Conservation (phyloP, 2,888 invertebrate species). For the Nephrotoma appendiculata region DNA sequence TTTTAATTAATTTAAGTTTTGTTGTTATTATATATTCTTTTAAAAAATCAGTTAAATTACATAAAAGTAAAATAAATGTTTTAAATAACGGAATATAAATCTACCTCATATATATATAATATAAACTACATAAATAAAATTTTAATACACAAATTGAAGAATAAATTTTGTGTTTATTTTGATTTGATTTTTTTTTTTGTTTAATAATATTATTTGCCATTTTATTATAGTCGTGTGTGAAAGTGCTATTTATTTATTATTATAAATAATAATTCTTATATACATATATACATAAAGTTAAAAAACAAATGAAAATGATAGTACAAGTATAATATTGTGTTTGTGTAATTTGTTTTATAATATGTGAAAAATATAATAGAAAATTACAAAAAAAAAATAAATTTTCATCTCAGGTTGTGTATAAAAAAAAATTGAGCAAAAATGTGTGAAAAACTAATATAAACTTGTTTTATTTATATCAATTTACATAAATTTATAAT, state of each 20-base stretch:
- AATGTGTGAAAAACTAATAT: constrained; percentile 1
- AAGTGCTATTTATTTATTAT: background rate
- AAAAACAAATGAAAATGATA: background rate
- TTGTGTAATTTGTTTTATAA: background rate
- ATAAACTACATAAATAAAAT: background rate
- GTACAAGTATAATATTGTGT: background rate
- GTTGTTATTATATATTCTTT: background rate
- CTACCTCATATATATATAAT: background rate
- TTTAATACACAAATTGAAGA: background rate
- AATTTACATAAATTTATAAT: background rate
- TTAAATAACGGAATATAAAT: background rate
- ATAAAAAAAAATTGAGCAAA: background rate
- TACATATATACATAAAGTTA: background rate
- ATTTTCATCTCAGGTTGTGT: constrained; percentile 1
- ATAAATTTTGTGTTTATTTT: background rate
- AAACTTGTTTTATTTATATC: background rate
- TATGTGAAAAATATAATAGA: background rate
- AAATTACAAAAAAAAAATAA: background rate
- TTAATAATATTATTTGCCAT: background rate
- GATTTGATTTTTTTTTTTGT: background rate
- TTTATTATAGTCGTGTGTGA: background rate
- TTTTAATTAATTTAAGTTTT: constrained; percentile 1
- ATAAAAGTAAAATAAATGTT: background rate
- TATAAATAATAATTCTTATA: background rate
- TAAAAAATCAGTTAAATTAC: background rate